Evolutionary conservation across 2,888 invertebrate genomes (phyloP).

Genomic region (Celastrina argiolus): DNA sequence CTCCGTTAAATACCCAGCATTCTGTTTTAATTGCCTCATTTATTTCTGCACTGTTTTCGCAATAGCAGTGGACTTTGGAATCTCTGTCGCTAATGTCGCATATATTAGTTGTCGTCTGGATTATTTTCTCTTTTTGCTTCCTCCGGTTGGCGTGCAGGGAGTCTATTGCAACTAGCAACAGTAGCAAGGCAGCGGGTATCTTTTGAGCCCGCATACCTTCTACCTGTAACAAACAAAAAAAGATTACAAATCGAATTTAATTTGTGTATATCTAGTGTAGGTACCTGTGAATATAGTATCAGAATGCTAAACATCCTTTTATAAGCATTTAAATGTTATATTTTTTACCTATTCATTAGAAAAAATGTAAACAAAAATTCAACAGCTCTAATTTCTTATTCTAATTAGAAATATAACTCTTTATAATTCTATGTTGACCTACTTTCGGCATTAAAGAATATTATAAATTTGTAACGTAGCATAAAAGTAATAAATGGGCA

Average conservation of each 20-base stretch:
- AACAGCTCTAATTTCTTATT: not conserved
- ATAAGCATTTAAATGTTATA: not conserved
- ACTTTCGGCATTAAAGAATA: not conserved
- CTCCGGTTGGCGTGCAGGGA: constrained; percentile 66
- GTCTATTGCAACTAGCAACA: constrained; percentile 71
- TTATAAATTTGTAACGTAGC: not conserved
- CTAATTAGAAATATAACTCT: not conserved
- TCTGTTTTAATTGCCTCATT: constrained; percentile 83
- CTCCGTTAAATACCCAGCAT: constrained; percentile 86
- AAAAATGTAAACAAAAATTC: not conserved
- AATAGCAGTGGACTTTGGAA: constrained; percentile 82
- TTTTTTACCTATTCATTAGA: not conserved
- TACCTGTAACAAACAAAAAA: constrained; percentile 58
- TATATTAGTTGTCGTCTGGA: constrained; percentile 63
- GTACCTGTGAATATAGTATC: not conserved
- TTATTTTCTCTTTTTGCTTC: constrained; percentile 63
- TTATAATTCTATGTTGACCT: not conserved
- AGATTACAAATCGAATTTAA: not conserved
- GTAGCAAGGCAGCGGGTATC: constrained; percentile 72
- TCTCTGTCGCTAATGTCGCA: constrained; percentile 77
- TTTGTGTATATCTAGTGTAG: not conserved
- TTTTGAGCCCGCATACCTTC: constrained; percentile 73
- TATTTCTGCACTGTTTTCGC: constrained; percentile 76
- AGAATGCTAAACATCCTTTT: too few relatives aligned
- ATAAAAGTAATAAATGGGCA: constrained; percentile 8